These are phyloP conservation scores for Nasonia giraulti DNA, from an alignment of 1,140 invertebrate species.

Conservation along the genomic window DNA sequence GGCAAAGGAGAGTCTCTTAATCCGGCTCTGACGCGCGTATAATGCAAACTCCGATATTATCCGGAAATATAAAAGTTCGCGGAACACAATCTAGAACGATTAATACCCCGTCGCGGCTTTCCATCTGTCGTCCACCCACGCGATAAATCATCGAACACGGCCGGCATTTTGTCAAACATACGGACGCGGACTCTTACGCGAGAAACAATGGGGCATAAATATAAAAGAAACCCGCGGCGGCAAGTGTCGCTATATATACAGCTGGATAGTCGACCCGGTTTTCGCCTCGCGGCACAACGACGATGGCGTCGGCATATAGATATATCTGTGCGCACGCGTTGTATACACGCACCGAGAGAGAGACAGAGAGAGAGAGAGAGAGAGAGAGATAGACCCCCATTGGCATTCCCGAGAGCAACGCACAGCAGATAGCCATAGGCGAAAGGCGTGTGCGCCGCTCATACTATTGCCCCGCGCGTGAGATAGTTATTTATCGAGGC, in stretches of 20 bases:
- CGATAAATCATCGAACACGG: no score
- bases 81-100: no score
- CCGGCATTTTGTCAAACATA: background rate
- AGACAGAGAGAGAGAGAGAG: background rate
- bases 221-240: background rate
- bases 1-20: background rate
- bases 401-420: slow-evolving; percentile 27
- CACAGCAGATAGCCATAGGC: background rate
- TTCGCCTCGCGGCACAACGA: background rate
- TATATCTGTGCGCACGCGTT: background rate
- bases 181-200: background rate
- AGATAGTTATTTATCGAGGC: slow-evolving; percentile 51
- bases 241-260: background rate
- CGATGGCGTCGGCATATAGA: background rate
- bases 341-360: background rate
- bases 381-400: slow-evolving; percentile 3
- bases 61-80: background rate
- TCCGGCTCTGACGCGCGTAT: no score
- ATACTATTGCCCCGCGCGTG: slow-evolving; percentile 6
- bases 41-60: background rate
- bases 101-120: background rate
- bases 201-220: background rate
- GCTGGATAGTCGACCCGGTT: background rate
- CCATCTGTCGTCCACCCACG: background rate
- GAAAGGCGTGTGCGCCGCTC: slow-evolving; percentile 26